Base-by-base conservation (phyloP, 2,797 vertebrate species). In the Phoebastria nigripes region DNA sequence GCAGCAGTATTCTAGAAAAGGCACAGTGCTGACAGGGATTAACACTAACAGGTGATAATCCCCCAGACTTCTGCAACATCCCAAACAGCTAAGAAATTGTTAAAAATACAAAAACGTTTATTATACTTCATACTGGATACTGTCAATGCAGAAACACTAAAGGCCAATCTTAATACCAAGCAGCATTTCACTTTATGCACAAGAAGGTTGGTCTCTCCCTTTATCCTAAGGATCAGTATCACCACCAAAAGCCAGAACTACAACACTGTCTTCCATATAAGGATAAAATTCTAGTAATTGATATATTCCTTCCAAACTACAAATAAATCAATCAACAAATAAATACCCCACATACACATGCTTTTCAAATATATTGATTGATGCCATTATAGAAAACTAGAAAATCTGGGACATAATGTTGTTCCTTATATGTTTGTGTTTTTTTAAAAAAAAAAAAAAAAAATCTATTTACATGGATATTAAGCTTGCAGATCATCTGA, bases 301-400 rank as follows among this genome's bases (percentile, higher is more conserved):
- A 74, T 80, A 76, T 74, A 72, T 62, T 86, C 46, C 22, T 91
- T 93, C 62, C 76, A 86, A 81, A 88, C 15, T 61, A 88, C 74
- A 88, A 93, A 39, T 54, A 92, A 80, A 47, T 63, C 4, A 78
- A 58, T 59, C 52, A 90, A 80, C 15, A 82, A 95, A 80, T 71
- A 79, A 74, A 72, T n/a, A 82, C 14, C 12, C 4, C 9, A 47
- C 47, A 63, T 80, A 85, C 22, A 84, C 18, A 82, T 1, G 5
- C 46, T 89, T 73, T 65, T 79, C 46, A 94, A 94, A 90, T 93
- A 77, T 87, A 92, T 14, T 82, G 42, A 74, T 55, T 61, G 41
- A 82, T 51, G 22, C 15, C 52, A 61, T 84, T 76, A 80, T 94
- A 96, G 86, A 95, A 96, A 97, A 95, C 78, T 95, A 94, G 86